Evolutionary conservation across 2,113 vertebrate genomes (phyloP).

Genomic region (Spilogale gracilis): DNA sequence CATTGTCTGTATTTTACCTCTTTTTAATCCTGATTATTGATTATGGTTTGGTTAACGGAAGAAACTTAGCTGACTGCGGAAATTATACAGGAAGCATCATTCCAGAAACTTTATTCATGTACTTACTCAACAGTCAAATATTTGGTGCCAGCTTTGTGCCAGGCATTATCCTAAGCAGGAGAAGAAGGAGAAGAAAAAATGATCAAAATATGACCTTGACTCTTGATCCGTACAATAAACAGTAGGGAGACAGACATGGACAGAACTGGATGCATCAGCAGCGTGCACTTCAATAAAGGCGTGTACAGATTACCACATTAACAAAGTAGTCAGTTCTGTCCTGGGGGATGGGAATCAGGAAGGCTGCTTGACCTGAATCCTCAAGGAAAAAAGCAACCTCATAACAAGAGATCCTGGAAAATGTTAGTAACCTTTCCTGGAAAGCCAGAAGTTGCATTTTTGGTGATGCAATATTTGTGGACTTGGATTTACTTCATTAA

Average conservation of each 20-base stretch:
- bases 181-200: not conserved
- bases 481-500: slow-evolving; percentile 8
- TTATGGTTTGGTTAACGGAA: not conserved
- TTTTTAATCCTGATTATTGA: not conserved
- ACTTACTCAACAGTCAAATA: not conserved
- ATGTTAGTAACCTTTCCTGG: not conserved
- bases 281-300: not conserved
- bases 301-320: not conserved
- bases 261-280: not conserved
- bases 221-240: not conserved
- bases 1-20: not conserved
- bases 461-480: not conserved
- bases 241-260: not conserved
- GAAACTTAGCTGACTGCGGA: not conserved
- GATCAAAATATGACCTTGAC: not conserved
- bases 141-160: not conserved
- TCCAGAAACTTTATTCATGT: not conserved
- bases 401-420: slow-evolving; percentile 26
- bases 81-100: not conserved
- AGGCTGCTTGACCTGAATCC: not conserved
- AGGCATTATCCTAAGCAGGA: not conserved
- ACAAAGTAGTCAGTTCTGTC: not conserved
- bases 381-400: not conserved
- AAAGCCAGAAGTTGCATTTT: not conserved
- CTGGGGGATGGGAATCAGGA: not conserved